Conservation (phyloP, 2,113 vertebrate genomes). For the Podilymbus podiceps region DNA sequence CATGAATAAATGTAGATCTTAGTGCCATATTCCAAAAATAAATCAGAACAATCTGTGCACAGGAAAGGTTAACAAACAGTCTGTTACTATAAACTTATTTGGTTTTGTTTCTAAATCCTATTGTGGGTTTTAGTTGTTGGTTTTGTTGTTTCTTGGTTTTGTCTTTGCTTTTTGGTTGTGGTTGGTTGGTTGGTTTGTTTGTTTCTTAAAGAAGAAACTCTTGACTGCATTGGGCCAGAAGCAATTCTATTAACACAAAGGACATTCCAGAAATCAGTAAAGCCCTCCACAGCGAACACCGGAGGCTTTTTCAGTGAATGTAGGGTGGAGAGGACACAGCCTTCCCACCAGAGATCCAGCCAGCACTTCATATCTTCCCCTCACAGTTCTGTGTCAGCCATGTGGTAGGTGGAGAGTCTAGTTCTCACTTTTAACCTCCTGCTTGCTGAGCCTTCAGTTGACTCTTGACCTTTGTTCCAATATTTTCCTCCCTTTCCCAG, state of each 20-base stretch:
- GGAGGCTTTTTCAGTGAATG: neutral
- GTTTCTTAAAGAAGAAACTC: neutral
- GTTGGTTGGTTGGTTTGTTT: too few relatives aligned
- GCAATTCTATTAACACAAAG: neutral
- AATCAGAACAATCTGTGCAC: neutral
- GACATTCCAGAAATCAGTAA: neutral
- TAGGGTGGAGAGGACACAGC: neutral
- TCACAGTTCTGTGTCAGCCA: neutral
- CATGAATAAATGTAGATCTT: neutral
- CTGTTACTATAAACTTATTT: neutral
- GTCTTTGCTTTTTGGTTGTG: too few relatives aligned
- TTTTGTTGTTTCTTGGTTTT: neutral
- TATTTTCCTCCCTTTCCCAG: neutral
- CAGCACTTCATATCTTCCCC: neutral
- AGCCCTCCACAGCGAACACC: neutral
- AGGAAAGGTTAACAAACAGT: neutral
- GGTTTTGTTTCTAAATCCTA: slow-evolving; percentile 6
- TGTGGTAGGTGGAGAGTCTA: neutral
- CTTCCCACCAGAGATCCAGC: neutral
- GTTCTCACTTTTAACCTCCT: neutral
- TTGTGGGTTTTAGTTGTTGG: neutral
- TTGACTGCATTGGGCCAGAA: neutral
- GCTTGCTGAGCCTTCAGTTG: neutral
- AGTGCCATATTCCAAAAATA: neutral
- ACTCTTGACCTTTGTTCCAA: neutral